phyloP scores from a whole-genome alignment of 2,797 vertebrate genomes.

The Smutsia temminckii region DNA sequence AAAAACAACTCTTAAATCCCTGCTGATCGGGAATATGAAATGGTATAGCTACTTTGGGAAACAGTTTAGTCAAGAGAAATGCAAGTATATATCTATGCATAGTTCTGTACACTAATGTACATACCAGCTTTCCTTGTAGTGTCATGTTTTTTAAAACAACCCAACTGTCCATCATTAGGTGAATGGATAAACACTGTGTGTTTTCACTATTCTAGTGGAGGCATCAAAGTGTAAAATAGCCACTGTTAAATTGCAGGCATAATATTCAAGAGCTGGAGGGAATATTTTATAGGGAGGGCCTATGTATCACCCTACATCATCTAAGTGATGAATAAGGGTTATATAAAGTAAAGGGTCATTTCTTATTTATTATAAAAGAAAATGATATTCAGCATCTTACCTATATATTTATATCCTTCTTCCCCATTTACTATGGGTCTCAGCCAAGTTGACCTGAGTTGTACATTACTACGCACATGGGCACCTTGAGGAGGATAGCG shows the following conservation, averaged over 20 bases:
- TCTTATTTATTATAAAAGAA: background rate
- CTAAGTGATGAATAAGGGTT: background rate
- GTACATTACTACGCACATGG: background rate
- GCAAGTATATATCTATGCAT: background rate
- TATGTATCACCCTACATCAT: background rate
- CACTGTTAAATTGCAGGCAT: background rate
- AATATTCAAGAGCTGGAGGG: background rate
- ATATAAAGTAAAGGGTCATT: background rate
- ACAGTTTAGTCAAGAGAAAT: background rate
- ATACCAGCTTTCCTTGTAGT: background rate
- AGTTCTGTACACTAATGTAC: background rate
- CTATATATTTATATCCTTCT: slow-evolving; percentile 67
- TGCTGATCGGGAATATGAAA: background rate
- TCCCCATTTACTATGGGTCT: slow-evolving; percentile 68
- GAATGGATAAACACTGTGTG: background rate
- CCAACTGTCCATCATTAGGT: background rate
- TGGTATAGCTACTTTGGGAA: background rate
- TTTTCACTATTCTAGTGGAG: background rate
- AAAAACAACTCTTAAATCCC: background rate
- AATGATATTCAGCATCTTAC: slow-evolving; percentile 65
- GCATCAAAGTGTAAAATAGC: background rate
- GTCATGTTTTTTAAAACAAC: background rate
- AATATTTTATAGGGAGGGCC: background rate
- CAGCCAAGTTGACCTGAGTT: slow-evolving; percentile 67
- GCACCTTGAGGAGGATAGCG: slow-evolving; percentile 76